Evolutionary conservation across 2,797 vertebrate genomes (phyloP).

Genomic region (Enteromius trimaculatus): DNA sequence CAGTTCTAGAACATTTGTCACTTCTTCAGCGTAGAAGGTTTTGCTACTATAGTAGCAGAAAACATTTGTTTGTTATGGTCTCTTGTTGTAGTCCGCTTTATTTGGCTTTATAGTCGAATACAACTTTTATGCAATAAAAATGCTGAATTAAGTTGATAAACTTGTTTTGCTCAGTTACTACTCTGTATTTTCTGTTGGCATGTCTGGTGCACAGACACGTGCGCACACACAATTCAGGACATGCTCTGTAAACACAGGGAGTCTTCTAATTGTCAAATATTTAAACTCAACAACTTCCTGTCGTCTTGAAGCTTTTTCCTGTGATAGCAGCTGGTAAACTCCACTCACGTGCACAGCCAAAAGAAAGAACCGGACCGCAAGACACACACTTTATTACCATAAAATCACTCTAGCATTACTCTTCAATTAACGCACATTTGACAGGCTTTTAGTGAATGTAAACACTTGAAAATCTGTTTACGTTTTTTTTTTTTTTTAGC

Average conservation of each 20-base stretch:
- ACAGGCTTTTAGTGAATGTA: background rate
- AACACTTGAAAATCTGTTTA: background rate
- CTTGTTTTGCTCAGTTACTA: background rate
- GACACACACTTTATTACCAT: background rate
- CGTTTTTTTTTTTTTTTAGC: background rate
- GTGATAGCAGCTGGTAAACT: conserved; percentile 57
- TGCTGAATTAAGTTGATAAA: background rate
- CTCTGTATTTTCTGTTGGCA: background rate
- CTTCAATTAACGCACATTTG: background rate
- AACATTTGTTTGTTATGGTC: conserved; percentile 56
- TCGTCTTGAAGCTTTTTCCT: conserved; percentile 66
- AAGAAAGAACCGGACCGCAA: background rate
- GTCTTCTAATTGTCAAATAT: conserved; percentile 69
- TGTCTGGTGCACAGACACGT: background rate
- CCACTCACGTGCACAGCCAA: background rate
- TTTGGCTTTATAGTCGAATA: conserved; percentile 1
- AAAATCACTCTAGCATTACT: background rate
- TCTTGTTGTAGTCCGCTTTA: conserved; percentile 52
- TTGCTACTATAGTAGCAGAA: conserved; percentile 24
- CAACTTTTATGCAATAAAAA: background rate
- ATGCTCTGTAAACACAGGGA: conserved; percentile 70
- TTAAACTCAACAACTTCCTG: conserved; percentile 74
- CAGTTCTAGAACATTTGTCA: background rate
- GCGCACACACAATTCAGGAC: conserved; percentile 6
- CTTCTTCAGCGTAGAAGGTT: background rate